Evolutionary conservation across 2,888 invertebrate species (phyloP).

Genomic region (Eupithecia exiguata): DNA sequence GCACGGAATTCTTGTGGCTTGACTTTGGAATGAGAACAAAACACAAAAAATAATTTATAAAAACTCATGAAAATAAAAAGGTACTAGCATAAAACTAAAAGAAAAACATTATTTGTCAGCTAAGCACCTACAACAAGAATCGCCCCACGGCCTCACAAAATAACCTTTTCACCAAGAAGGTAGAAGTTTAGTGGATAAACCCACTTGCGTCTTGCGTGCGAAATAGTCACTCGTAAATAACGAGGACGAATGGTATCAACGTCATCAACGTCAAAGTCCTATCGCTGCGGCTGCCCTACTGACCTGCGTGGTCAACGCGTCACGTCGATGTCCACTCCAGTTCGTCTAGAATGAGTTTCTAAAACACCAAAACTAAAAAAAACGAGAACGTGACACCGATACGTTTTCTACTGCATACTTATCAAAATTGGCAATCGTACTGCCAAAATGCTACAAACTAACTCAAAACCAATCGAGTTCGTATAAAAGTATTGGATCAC

Average conservation of each 20-base stretch:
- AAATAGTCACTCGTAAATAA: slow-evolving; percentile 15
- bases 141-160: neutral
- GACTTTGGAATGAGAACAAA: neutral
- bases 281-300: slow-evolving; percentile 20
- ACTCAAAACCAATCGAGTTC: no score
- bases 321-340: neutral
- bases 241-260: slow-evolving; percentile 11
- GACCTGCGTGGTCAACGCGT: slow-evolving; percentile 19
- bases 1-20: neutral
- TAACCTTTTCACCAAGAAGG: neutral
- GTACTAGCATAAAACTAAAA: neutral
- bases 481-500: neutral
- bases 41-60: neutral
- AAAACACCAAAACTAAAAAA: neutral
- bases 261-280: slow-evolving; percentile 16
- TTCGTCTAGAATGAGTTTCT: neutral
- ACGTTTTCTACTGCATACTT: neutral
- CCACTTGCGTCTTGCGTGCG: slow-evolving; percentile 22
- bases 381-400: neutral
- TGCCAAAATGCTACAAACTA: neutral
- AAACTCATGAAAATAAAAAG: neutral
- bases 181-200: slow-evolving; percentile 1
- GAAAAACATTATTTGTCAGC: neutral
- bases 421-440: neutral
- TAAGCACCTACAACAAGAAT: neutral